Evolutionary conservation across 2,113 vertebrate genomes (phyloP).

Genomic region (Erythrolamprus reginae): DNA sequence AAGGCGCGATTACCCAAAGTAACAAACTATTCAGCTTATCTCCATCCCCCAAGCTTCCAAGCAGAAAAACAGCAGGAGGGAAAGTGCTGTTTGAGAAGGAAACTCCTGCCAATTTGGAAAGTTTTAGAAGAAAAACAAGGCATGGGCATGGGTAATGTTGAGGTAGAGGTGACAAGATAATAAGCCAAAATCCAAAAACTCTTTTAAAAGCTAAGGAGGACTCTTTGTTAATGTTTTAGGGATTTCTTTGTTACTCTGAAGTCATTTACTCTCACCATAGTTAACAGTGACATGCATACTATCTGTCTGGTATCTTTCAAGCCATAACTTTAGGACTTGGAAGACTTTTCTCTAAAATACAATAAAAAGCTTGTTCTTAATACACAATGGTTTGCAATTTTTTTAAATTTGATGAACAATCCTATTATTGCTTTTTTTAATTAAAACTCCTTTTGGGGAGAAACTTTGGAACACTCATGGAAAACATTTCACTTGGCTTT

Average conservation of each 20-base stretch:
- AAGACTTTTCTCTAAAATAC: not conserved
- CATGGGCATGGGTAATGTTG: not conserved
- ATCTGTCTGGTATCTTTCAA: not conserved
- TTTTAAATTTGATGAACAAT: not conserved
- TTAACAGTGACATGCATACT: no score
- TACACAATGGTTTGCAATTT: not conserved
- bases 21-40: not conserved
- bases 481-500: not conserved
- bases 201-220: not conserved
- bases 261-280: not conserved
- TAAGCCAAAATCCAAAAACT: not conserved
- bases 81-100: not conserved
- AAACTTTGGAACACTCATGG: not conserved
- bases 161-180: not conserved
- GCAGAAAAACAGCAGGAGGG: accelerated
- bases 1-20: not conserved
- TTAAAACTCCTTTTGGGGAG: not conserved
- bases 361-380: not conserved
- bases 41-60: not conserved
- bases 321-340: not conserved
- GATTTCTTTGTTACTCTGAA: not conserved
- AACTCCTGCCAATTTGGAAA: not conserved
- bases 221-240: not conserved
- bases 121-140: not conserved
- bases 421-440: not conserved